Evolutionary conservation across 2,113 vertebrate genomes (phyloP).

Genomic region (Perccottus glenii): DNA sequence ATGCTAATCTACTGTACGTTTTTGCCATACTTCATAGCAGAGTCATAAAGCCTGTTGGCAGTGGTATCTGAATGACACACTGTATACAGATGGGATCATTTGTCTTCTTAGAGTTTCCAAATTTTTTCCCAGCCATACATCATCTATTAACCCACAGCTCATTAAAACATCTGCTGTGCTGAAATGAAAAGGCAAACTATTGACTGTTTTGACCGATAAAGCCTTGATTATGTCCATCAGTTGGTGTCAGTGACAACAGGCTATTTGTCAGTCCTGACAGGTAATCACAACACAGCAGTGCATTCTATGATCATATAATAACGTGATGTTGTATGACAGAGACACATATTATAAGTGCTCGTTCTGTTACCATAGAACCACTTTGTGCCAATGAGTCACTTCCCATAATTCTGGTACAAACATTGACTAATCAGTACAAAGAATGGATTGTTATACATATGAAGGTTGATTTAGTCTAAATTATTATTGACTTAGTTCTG

Average conservation of each 20-base stretch:
- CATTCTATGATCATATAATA: slow-evolving; percentile 61
- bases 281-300: slow-evolving; percentile 54
- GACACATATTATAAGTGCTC: slow-evolving; percentile 15
- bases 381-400: slow-evolving; percentile 10
- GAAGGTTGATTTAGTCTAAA: too few species aligned
- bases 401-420: background rate
- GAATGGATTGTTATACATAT: too few species aligned
- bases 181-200: slow-evolving; percentile 44
- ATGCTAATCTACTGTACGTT: slow-evolving; percentile 40
- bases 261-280: slow-evolving; percentile 52
- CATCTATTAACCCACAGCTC: slow-evolving; percentile 61
- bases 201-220: slow-evolving; percentile 52
- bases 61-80: slow-evolving; percentile 42
- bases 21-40: slow-evolving; percentile 46
- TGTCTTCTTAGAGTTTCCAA: slow-evolving; percentile 53
- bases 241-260: slow-evolving; percentile 15
- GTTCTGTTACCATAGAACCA: slow-evolving; percentile 9
- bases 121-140: slow-evolving; percentile 38
- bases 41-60: slow-evolving; percentile 47
- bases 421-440: too few species aligned
- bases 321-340: slow-evolving; percentile 45
- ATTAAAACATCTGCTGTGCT: slow-evolving; percentile 41
- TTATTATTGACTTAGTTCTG: too few species aligned
- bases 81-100: slow-evolving; percentile 68
- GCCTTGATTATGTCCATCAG: slow-evolving; percentile 54